Evolutionary conservation across 1,140 invertebrate species (phyloP), one percentile per base, ranked within the genome.

Genomic region (Cotesia glomerata): DNA sequence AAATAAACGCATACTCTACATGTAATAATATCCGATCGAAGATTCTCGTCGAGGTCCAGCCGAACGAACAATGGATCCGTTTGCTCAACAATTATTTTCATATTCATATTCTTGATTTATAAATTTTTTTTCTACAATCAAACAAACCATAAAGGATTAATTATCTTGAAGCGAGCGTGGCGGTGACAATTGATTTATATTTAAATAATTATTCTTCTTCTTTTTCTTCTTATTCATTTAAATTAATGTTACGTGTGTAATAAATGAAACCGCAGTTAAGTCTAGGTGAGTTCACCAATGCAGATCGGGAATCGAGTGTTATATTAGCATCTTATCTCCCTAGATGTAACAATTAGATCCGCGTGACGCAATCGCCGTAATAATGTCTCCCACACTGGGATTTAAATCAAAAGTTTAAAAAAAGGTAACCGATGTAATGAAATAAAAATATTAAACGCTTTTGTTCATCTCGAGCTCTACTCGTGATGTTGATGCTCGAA

Each of bases 271-370:
- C n/a, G 52, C 16, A 26, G 26, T n/a, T n/a, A n/a, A n/a, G n/a
- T 26, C 26, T 39, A 14, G 7, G 62, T 64, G 39, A 49, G 39
- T 64, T 49, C 39, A 64, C 39, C 45, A 64, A 14, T 49, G 14
- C 34, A 49, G 62, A 62, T 62, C 11, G 59, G 13, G 35, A 11
- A 62, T 62, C 5, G 34, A 39, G 11, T n/a, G 4, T 18, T 7
- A 18, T 13, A 35, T 62, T n/a, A 35, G 26, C 59, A 9, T 35
- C 32, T n/a, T 7, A 59, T 59, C 32, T 39, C 59, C 56, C 7
- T 58, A 62, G 59, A 62, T 39, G 59, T 39, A 62, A 62, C 59
- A 62, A 36, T 62, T 62, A 62, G 59, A 62, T 62, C 59, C 32
- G 34, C 11, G 39, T 62, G 59, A 62, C 59, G 59, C 35, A 39